Base-by-base conservation (phyloP, 1,140 invertebrate genomes). In the Hormaphis cornu region DNA sequence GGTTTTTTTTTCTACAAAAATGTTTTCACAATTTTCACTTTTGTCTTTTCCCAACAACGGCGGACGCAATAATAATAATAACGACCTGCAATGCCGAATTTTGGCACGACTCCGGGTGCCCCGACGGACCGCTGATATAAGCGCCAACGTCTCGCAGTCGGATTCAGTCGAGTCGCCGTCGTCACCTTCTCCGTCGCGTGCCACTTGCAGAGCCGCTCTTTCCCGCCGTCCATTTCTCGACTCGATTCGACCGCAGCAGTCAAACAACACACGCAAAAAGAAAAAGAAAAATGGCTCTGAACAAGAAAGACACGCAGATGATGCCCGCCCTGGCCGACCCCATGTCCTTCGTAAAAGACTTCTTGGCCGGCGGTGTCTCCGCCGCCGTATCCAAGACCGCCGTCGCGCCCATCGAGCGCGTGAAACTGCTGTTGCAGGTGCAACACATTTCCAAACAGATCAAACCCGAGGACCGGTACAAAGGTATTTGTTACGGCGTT, bases 381-480 rank as follows among this genome's bases (percentile, higher is more conserved):
- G 92, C 92, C 28, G 91, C 91, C 4, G 83, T 93, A 52, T 91
- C 91, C 18, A 94, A 94, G 77, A 93, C 90, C 18, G 83, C 87
- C 14, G 89, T 91, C 22, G 90, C 90, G 9, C 90, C 93, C 0
- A 94, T 95, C 75, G 93, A 95, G 79, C 83, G 93, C 76, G 90
- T 95, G 28, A 95, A 96, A 78, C 80, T 95, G 46, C 83, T 96
- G 59, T 84, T 95, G 58, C 93, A 93, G 80, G 89, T 92, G 70
- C 90, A 92, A 80, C 87, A 90, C 80, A 87, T 89, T 61, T 89
- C 85, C 73, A 91, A 90, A 81, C 88, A 92, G 79, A 93, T 94
- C 75, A 70, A 87, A 16, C 85, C 81, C 70, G 86, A 90, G 61
- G 79, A 90, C 74, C 84, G 86, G 75, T 93, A 93, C 80, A 93